Evolutionary conservation across 2,113 vertebrate species (phyloP), one percentile per base, ranked within the genome.

Genomic region (Chloebia gouldiae): DNA sequence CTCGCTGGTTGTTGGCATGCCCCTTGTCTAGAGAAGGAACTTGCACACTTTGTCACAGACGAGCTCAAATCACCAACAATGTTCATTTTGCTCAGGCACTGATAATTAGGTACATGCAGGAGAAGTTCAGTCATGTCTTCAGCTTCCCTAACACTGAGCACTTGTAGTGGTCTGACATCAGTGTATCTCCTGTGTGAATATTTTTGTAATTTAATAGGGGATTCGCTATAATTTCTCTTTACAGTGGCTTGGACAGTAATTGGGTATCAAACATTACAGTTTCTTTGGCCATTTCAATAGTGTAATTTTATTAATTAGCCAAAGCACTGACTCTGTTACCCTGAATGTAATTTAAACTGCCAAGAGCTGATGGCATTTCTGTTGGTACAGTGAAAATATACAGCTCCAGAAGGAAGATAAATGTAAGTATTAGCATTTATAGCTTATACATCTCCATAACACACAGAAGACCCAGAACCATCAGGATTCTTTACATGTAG

Each of bases 291-390:
- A 85, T 92, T 90, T 91, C 80, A 82, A 24, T 28, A 61, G 31
- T 16, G 30, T 56, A 59, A 95, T 93, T 93, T 91, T 79, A 92
- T 86, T 83, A 92, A 93, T 90, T 93, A 78, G n/a, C 45, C 54
- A 82, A 94, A 94, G 51, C 47, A 81, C 22, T 89, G 84, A 81
- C 51, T 77, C 65, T 82, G 39, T 70, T 88, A 76, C 28, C 57
- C 79, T 95, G 39, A 81, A 35, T 31, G 51, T 70, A 95, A 86
- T 86, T 94, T 84, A 81, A 90, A 66, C 50, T 63, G 49, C 53
- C 54, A 83, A 81, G 60, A 86, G 27, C 49, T 86, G 75, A 72
- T 24, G 35, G 33, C 15, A 64, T 81, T 66, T 87, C 63, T 81
- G 23, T 63, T 85, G 56, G 59, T 88, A 42, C 18, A 66, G 35